Percentiles rank a stretch among this genome's conserved stretches.
These are phyloP conservation scores for Diceros bicornis DNA, from an alignment of 2,797 vertebrate genomes.

Conservation along the genomic window DNA sequence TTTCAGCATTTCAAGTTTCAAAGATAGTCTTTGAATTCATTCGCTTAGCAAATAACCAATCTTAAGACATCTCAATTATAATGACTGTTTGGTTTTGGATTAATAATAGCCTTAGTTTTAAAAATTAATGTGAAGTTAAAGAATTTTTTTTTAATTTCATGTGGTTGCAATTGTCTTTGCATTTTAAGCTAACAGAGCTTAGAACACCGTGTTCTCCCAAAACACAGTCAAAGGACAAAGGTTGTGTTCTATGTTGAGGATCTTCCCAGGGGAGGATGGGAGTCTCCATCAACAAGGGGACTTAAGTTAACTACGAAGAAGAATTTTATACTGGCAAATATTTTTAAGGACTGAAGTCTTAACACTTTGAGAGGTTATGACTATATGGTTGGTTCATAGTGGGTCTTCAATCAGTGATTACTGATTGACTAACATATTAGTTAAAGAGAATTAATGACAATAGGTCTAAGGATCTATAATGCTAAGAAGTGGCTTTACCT, in stretches of 20 bases:
- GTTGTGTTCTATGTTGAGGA: background rate
- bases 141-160: background rate
- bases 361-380: background rate
- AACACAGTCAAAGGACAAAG: background rate
- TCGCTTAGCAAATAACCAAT: background rate
- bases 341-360: background rate
- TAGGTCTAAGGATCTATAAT: background rate
- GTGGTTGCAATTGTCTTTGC: background rate
- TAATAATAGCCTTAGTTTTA: background rate
- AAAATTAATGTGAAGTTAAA: background rate
- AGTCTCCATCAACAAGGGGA: background rate
- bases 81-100: background rate
- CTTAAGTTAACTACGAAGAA: background rate
- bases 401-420: background rate
- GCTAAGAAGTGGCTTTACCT: background rate
- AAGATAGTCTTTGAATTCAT: background rate
- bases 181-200: background rate
- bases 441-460: background rate
- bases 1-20: constrained; percentile 37
- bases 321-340: background rate
- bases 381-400: background rate
- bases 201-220: background rate
- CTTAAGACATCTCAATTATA: background rate
- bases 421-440: background rate
- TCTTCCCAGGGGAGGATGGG: background rate